Evolutionary conservation across 2,113 vertebrate genomes (phyloP).

Genomic region (Leptocoma aspasia): DNA sequence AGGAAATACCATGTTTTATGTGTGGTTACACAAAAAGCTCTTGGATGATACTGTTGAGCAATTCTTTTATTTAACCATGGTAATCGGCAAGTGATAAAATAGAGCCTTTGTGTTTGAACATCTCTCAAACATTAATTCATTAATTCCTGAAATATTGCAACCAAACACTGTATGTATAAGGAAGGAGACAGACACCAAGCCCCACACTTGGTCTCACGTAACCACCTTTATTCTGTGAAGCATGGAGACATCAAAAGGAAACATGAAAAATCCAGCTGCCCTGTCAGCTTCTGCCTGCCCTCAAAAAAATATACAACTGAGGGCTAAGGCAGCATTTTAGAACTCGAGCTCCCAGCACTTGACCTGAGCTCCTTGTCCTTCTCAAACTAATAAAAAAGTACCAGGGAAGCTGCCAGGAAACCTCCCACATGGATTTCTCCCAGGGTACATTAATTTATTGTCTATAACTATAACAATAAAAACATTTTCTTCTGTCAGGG

Average conservation of each 20-base stretch:
- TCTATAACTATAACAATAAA: background rate
- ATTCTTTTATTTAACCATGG: background rate
- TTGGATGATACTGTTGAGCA: background rate
- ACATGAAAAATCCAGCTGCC: background rate
- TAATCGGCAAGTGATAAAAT: background rate
- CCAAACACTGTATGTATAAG: background rate
- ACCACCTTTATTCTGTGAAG: background rate
- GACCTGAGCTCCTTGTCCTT: background rate
- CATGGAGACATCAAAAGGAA: background rate
- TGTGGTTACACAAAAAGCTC: background rate
- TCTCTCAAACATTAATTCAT: background rate
- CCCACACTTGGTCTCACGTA: accelerated
- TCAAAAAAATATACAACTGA: background rate
- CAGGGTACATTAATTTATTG: background rate
- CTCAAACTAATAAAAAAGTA: background rate
- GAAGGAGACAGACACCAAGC: background rate
- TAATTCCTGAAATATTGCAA: background rate
- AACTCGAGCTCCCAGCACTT: background rate
- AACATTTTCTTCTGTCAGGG: background rate
- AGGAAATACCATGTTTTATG: accelerated
- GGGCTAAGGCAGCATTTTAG: background rate
- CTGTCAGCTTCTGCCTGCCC: background rate
- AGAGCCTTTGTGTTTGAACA: background rate
- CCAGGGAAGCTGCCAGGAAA: background rate
- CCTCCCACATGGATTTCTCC: background rate